Evolutionary conservation across 2,888 invertebrate genomes (phyloP).

Genomic region (Volucella inflata): DNA sequence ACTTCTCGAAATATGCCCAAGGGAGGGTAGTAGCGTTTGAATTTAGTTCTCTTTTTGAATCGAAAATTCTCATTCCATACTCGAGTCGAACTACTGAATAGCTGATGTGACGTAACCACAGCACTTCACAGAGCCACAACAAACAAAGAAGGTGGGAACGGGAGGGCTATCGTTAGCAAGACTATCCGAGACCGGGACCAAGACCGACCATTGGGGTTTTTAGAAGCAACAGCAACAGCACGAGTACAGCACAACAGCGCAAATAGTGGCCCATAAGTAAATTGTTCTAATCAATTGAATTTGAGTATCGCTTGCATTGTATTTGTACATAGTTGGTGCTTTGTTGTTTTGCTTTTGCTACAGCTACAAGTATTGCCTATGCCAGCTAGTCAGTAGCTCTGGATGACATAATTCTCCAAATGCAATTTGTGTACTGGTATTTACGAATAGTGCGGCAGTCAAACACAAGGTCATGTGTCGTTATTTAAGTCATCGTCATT

Average conservation of each 20-base stretch:
- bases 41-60: slow-evolving; percentile 22
- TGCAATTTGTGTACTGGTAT: slow-evolving; percentile 44
- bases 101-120: slow-evolving; percentile 63
- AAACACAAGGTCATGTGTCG: slow-evolving; percentile 58
- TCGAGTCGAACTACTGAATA: slow-evolving; percentile 39
- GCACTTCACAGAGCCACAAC: slow-evolving; percentile 27
- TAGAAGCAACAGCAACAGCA: neutral
- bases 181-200: neutral
- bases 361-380: neutral
- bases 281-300: slow-evolving; percentile 69
- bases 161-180: slow-evolving; percentile 49
- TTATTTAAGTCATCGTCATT: slow-evolving; percentile 8
- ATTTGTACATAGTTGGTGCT: neutral
- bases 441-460: slow-evolving; percentile 34
- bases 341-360: neutral
- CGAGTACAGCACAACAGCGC: neutral
- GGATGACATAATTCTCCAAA: slow-evolving; percentile 70
- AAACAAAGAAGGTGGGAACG: slow-evolving; percentile 26
- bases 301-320: slow-evolving; percentile 59
- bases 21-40: slow-evolving; percentile 10
- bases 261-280: slow-evolving; percentile 53
- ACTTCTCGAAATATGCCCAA: slow-evolving; percentile 32
- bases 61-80: slow-evolving; percentile 37
- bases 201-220: too few relatives aligned
- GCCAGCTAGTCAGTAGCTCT: slow-evolving; percentile 2